Base-by-base conservation (phyloP, 2,113 vertebrate genomes). In the Oryzias melastigma region DNA sequence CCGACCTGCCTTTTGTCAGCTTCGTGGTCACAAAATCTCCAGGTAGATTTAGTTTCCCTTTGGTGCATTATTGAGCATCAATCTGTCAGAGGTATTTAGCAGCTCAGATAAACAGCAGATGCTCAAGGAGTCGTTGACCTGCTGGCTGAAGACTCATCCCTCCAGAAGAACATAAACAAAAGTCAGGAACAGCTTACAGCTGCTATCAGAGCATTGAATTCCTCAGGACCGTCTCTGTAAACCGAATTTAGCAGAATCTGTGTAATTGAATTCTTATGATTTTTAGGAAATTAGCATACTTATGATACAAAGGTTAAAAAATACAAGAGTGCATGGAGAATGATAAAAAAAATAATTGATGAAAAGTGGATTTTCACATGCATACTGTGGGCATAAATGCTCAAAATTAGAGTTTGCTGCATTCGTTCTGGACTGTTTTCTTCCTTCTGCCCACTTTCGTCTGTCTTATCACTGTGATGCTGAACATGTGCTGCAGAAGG, bases 11-110 rank as follows among this genome's bases (percentile, higher is more conserved):
- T 12, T 80, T 85, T 72, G 75, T 84, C 60, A 88, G 84, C 58
- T 86, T 76, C 41, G 84, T 85, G 17, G 80, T 85, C 35, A 90
- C 91, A 1, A 91, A 89, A 70, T 85, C 75, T 42, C 90, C 90
- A 92, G 92, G 92, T 92, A 87, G 24, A 48, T 43, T 29, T 27
- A 13, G 14, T 19, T 35, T 27, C 44, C 60, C 45, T 18, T 29
- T 17, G 43, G 17, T 60, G 41, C 65, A n/a, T 51, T 24, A 15
- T 19, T 15, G 15, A 18, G 61, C 68, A 27, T 22, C 54, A 35
- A 66, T 58, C 22, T 81, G 71, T 49, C 63, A 25, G 64, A 62
- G 62, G 52, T 65, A 66, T 82, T 76, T 78, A 53, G 68, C 55
- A 64, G 54, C 17, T 45, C 8, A 45, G 68, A 81, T 74, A 77